These are phyloP conservation scores for Psophia crepitans DNA, from an alignment of 2,113 vertebrate species.

Conservation along the genomic window DNA sequence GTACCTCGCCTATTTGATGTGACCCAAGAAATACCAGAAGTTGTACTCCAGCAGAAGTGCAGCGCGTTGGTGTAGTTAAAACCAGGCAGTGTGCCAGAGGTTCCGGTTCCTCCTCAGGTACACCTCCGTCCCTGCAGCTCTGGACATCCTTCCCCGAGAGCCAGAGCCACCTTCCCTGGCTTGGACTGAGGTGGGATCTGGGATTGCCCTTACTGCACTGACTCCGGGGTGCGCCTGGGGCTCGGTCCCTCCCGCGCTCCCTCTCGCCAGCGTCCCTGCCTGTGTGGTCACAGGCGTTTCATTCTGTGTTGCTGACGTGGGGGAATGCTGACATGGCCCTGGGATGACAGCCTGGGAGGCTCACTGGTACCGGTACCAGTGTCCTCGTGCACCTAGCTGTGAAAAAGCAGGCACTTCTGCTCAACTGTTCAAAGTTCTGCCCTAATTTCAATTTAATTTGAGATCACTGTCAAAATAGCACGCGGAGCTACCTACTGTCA, in stretches of 20 bases:
- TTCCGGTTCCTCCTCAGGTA: neutral
- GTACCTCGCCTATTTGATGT: neutral
- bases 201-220: neutral
- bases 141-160: neutral
- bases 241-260: neutral
- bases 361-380: neutral
- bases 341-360: neutral
- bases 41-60: neutral
- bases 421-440: neutral
- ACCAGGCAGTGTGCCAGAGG: neutral
- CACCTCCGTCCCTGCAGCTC: neutral
- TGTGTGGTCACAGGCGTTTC: neutral
- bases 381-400: neutral
- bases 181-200: neutral
- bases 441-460: neutral
- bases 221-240: neutral
- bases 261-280: neutral
- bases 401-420: neutral
- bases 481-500: rapidly evolving
- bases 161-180: neutral
- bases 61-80: neutral
- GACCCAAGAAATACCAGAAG: neutral
- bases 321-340: neutral
- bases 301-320: no score
- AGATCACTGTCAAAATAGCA: neutral